Evolutionary conservation across 2,888 invertebrate species (phyloP), one percentile per base, ranked within the genome.

Genomic region (Macrophya annulata): DNA sequence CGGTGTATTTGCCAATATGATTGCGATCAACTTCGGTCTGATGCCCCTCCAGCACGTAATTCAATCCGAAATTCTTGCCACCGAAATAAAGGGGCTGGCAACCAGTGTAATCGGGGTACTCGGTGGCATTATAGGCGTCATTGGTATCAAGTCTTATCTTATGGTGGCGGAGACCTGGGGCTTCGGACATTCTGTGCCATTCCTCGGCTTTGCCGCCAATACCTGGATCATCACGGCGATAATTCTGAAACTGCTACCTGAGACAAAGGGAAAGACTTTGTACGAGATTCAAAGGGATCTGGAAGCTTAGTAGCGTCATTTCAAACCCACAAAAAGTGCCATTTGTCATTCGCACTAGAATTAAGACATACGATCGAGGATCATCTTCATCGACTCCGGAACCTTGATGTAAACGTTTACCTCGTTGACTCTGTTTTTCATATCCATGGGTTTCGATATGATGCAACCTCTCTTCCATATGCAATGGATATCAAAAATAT

Each of bases 241-340:
- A 4, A 84, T 90, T 6, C 51, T 88, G 1, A 72, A 55, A 5
- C 81, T 91, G 8, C 86, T 88, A 5, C 90, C 90, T 5, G 91
- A 91, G 82, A 91, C 90, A 9, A 91, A 89, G 84, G 91, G 91
- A 25, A 91, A 90, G 86, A 90, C 88, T 0, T 88, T 91, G 37
- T 51, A 86, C 8, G 88, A 91, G 85, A 91, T 91, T 72, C 91
- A 91, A 84, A 87, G 86, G 84, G 76, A 88, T 31, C 86, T 91
- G 68, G 81, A 85, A 40, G 85, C 88, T 51, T 89, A 86, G 88
- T 77, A 15, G 43, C 12, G 10, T 12, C 10, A 12, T 48, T 12
- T 48, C 48, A 4, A 4, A 4, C 31, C 1, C 31, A 1, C 31
- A 31, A 31, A 31, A 31, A 31, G 31, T 31, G 31, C 31, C 31